Conservation (phyloP, 2,113 vertebrate species). For the Poicephalus gulielmi region DNA sequence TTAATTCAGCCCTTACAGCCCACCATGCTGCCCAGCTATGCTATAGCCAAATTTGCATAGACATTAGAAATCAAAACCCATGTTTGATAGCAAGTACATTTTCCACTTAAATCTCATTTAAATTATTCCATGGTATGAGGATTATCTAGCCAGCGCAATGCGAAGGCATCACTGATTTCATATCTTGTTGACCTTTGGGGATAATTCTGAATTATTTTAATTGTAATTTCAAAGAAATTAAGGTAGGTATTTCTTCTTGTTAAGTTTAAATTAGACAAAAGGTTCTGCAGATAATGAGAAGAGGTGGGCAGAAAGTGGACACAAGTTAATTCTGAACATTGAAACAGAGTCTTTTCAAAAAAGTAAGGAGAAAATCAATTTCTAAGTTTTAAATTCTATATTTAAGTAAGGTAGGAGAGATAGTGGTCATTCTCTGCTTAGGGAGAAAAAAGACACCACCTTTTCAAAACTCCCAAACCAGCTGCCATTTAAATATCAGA, state of each 20-base stretch:
- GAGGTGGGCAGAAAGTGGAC: background rate
- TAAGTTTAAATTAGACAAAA: background rate
- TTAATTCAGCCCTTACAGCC: background rate
- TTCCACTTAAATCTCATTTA: background rate
- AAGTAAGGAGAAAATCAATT: background rate
- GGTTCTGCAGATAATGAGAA: background rate
- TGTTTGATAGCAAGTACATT: background rate
- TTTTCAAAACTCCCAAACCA: background rate
- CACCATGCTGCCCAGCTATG: background rate
- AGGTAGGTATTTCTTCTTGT: background rate
- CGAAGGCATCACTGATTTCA: background rate
- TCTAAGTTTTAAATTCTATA: background rate
- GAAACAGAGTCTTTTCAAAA: background rate
- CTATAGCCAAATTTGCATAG: background rate
- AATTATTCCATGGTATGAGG: background rate
- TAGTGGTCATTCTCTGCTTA: background rate
- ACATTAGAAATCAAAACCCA: background rate
- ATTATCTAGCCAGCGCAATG: background rate
- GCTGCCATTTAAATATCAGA: background rate
- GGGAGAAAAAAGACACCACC: rapidly evolving
- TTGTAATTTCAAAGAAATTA: background rate
- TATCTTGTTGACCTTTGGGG: background rate
- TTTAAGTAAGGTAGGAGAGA: background rate
- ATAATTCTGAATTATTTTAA: background rate
- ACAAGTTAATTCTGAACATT: background rate